These are phyloP conservation scores for Lordiphosa fenestrarum DNA, from an alignment of 2,888 invertebrate species.

Conservation along the genomic window DNA sequence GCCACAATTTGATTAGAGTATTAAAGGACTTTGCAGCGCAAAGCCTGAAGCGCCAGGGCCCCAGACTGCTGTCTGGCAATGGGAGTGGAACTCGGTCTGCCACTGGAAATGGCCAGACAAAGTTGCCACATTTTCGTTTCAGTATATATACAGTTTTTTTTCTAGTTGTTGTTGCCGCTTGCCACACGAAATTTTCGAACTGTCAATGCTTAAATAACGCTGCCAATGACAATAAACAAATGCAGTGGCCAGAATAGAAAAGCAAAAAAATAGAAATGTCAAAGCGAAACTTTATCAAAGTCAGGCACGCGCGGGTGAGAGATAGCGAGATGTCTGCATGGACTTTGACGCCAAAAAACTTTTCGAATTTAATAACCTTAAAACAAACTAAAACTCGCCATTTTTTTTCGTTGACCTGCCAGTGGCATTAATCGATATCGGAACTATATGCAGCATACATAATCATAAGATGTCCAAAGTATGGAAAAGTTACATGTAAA, in stretches of 20 bases:
- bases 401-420: slow-evolving; percentile 38
- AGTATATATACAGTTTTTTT: not conserved
- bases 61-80: slow-evolving; percentile 16
- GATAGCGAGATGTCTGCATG: slow-evolving; percentile 24
- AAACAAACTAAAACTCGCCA: slow-evolving; percentile 32
- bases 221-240: slow-evolving; percentile 72
- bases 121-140: slow-evolving; percentile 19
- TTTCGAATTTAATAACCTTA: slow-evolving; percentile 72
- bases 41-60: slow-evolving; percentile 56
- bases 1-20: slow-evolving; percentile 74
- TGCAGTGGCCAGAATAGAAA: slow-evolving; percentile 44
- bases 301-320: slow-evolving; percentile 34
- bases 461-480: slow-evolving; percentile 27
- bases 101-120: slow-evolving; percentile 22
- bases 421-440: slow-evolving; percentile 53
- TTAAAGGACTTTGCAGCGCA: slow-evolving; percentile 70
- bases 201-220: slow-evolving; percentile 72
- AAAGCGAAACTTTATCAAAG: slow-evolving; percentile 45
- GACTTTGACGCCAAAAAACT: slow-evolving; percentile 65
- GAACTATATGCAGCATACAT: slow-evolving; percentile 35
- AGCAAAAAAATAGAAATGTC: slow-evolving; percentile 20
- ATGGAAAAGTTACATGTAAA: slow-evolving; percentile 38
- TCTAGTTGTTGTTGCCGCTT: slow-evolving; percentile 12
- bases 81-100: slow-evolving; percentile 14
- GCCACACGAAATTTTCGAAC: slow-evolving; percentile 40